Percentiles rank a stretch among this genome's conserved stretches.
Evolutionary conservation across 2,888 invertebrate genomes (phyloP).

Genomic region (Rhopalosiphum nymphaeae): DNA sequence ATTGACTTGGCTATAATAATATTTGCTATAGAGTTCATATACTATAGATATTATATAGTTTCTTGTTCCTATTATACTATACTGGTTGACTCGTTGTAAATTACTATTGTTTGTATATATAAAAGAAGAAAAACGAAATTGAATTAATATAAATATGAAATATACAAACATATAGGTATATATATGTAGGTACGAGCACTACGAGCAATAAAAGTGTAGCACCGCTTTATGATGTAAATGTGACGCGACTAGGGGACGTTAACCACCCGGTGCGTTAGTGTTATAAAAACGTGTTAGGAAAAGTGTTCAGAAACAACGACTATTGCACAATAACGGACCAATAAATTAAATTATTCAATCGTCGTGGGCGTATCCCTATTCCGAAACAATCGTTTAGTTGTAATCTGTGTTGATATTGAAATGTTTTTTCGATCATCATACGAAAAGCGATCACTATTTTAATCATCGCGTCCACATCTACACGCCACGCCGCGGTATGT

Average conservation of each 20-base stretch:
- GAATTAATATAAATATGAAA: neutral
- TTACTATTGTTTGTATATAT: neutral
- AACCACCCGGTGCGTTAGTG: neutral
- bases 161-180: neutral
- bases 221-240: neutral
- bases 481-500: neutral
- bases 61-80: neutral
- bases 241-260: neutral
- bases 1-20: neutral
- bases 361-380: neutral
- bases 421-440: neutral
- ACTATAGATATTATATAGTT: neutral
- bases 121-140: neutral
- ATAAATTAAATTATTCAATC: neutral
- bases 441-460: conserved; percentile 16
- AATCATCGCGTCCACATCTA: conserved; percentile 34
- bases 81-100: neutral
- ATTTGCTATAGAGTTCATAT: neutral
- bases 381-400: neutral
- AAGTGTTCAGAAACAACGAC: neutral
- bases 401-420: neutral
- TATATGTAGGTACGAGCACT: neutral
- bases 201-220: neutral
- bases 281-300: neutral
- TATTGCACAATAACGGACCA: neutral